phyloP scores from a whole-genome alignment of 1,140 invertebrate genomes.

The Heterodera schachtii region DNA sequence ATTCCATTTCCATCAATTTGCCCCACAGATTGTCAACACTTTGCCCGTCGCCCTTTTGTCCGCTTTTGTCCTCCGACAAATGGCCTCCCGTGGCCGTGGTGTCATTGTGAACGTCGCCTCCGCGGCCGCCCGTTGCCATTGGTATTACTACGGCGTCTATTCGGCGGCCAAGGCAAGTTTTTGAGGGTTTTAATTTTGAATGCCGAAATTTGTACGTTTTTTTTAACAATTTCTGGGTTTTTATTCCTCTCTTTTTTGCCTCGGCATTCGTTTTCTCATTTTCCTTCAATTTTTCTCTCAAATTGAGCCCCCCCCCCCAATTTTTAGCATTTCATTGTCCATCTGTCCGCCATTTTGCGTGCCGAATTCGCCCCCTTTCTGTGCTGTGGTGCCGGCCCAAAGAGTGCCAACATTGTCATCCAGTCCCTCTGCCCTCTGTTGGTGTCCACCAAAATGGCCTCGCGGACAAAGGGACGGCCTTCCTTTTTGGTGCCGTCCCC shows the following conservation, averaged over 20 bases:
- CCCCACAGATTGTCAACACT: conserved; percentile 29
- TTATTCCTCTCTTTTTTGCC: too few relatives aligned
- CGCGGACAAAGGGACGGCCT: background rate
- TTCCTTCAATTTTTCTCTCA: too few relatives aligned
- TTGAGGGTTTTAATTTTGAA: background rate
- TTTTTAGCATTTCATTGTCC: background rate
- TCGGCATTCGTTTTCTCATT: too few relatives aligned
- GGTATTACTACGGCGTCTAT: conserved; percentile 43
- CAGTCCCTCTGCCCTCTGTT: conserved; percentile 48
- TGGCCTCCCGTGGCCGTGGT: conserved; percentile 36
- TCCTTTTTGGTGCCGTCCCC: conserved; percentile 7
- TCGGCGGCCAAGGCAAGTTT: conserved; percentile 44
- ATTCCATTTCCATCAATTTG: background rate
- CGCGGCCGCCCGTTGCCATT: conserved; percentile 30
- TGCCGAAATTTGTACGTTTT: too few relatives aligned
- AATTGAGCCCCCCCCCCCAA: too few relatives aligned
- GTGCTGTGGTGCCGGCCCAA: too few relatives aligned
- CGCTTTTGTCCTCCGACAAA: conserved; percentile 38
- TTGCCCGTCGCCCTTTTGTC: conserved; percentile 47
- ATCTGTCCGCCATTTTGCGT: conserved; percentile 19
- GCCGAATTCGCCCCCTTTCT: conserved; percentile 33
- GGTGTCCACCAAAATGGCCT: conserved; percentile 53
- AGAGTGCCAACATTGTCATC: conserved; percentile 31
- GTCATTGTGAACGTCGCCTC: conserved; percentile 47
- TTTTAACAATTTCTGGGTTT: too few relatives aligned